Evolutionary conservation across 2,797 vertebrate genomes (phyloP).

Genomic region (Enteromius trimaculatus): DNA sequence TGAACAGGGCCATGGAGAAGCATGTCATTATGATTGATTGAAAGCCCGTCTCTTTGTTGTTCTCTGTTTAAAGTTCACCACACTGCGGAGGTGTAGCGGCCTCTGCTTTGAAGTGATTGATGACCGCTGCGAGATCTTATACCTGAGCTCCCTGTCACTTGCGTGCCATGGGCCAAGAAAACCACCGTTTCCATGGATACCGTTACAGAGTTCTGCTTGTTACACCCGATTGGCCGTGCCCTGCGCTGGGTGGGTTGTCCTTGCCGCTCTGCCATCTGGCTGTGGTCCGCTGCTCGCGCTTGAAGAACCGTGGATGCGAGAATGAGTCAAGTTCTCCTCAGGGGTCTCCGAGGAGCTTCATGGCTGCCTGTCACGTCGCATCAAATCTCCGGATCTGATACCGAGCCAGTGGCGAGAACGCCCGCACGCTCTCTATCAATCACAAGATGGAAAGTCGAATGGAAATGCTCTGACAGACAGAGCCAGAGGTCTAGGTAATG

Average conservation of each 20-base stretch:
- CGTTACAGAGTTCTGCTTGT: slow-evolving; percentile 43
- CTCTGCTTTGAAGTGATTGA: slow-evolving; percentile 59
- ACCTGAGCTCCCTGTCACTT: slow-evolving; percentile 51
- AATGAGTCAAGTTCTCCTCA: slow-evolving; percentile 14
- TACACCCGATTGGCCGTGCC: slow-evolving; percentile 54
- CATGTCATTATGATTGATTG: slow-evolving; percentile 59
- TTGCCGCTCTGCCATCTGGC: slow-evolving; percentile 46
- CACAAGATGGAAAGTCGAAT: slow-evolving; percentile 40
- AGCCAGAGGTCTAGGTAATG: slow-evolving; percentile 43
- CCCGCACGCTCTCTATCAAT: slow-evolving; percentile 38
- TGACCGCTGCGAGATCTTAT: slow-evolving; percentile 53
- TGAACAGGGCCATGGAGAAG: slow-evolving; percentile 25
- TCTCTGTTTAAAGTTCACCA: slow-evolving; percentile 55
- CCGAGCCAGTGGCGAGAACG: background rate
- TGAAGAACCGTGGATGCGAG: slow-evolving; percentile 26
- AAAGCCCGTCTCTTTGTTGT: slow-evolving; percentile 47
- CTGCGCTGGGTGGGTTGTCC: slow-evolving; percentile 33
- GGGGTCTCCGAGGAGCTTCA: slow-evolving; percentile 26
- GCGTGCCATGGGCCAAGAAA: slow-evolving; percentile 51
- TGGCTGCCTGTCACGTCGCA: slow-evolving; percentile 46
- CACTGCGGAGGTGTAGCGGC: slow-evolving; percentile 45
- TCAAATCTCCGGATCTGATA: slow-evolving; percentile 35
- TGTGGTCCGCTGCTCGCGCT: slow-evolving; percentile 37
- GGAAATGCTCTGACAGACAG: slow-evolving; percentile 18
- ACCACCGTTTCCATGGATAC: slow-evolving; percentile 59